A percentile compares a stretch with the other conserved stretches of the same genome.
Conservation (phyloP, 2,888 invertebrate species). For the Leucoma salicis region DNA sequence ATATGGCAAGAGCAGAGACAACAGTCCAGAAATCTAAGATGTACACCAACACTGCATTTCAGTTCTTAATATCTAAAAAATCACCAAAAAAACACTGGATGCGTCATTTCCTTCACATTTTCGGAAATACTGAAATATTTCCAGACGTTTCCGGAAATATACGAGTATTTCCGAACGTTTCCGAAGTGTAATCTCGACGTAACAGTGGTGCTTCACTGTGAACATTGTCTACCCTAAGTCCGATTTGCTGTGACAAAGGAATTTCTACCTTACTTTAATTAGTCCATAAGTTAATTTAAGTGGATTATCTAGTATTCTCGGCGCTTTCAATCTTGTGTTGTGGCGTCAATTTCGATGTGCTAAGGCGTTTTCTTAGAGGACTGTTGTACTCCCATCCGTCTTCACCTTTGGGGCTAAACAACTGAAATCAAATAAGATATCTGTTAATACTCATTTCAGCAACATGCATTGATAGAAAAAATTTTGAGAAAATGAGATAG, state of each 20-base stretch:
- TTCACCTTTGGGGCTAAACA: conserved; percentile 86
- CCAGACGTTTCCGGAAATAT: conserved; percentile 1
- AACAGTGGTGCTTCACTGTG: conserved; percentile 30
- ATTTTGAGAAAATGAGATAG: too few species aligned
- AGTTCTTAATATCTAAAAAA: conserved; percentile 2
- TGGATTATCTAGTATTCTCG: conserved; percentile 66
- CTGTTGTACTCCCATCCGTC: conserved; percentile 82
- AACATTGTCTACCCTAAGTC: conserved; percentile 37
- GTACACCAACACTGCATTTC: conserved; percentile 12
- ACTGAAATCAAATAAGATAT: conserved; percentile 62
- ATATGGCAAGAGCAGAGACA: conserved; percentile 33
- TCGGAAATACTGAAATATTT: too few species aligned
- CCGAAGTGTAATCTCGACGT: conserved; percentile 19
- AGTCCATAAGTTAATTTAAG: conserved; percentile 22
- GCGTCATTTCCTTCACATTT: conserved; percentile 4
- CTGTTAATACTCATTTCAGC: background rate
- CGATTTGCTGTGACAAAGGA: conserved; percentile 46
- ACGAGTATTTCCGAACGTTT: conserved; percentile 15
- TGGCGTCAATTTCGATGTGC: conserved; percentile 39
- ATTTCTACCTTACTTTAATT: conserved; percentile 45
- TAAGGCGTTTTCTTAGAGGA: conserved; percentile 73
- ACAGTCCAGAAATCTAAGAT: conserved; percentile 22
- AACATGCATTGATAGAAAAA: too few species aligned
- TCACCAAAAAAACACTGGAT: conserved; percentile 9
- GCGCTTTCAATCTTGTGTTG: conserved; percentile 50